phyloP scores from a whole-genome alignment of 2,113 vertebrate species.

The Speoplatyrhinus poulsoni region DNA sequence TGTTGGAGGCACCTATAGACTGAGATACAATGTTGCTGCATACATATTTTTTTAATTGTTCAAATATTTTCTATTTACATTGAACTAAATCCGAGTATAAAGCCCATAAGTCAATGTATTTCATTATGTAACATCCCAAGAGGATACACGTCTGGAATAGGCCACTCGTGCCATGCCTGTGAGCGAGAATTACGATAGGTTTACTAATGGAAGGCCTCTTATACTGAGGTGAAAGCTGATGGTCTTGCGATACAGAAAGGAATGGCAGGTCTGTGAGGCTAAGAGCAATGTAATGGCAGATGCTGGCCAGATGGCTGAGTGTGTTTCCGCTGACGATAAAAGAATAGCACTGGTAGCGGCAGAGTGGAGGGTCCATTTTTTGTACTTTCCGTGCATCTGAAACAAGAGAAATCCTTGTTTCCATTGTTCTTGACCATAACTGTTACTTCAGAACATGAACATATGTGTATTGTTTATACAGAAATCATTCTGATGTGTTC shows the following conservation, averaged over 20 bases:
- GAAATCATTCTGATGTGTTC: no score
- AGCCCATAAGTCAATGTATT: no score
- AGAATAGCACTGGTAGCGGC: neutral
- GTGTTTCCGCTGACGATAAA: conserved; percentile 6
- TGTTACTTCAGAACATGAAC: no score
- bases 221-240: conserved; percentile 51
- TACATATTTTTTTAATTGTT: no score
- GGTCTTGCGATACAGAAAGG: conserved; percentile 17
- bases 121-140: conserved; percentile 5
- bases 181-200: conserved; percentile 30
- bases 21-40: no score
- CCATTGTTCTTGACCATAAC: no score
- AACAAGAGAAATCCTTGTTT: conserved; percentile 1
- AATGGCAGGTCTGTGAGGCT: conserved; percentile 25
- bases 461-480: no score
- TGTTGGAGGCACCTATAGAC: neutral
- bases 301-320: conserved; percentile 9
- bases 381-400: conserved; percentile 16
- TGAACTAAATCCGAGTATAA: neutral
- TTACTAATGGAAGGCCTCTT: conserved; percentile 55
- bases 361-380: conserved; percentile 20
- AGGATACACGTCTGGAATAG: conserved; percentile 3
- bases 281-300: conserved; percentile 42
- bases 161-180: neutral
- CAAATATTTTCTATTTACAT: neutral